Evolutionary conservation across 2,113 vertebrate species (phyloP).

Genomic region (Hiodon tergisus): DNA sequence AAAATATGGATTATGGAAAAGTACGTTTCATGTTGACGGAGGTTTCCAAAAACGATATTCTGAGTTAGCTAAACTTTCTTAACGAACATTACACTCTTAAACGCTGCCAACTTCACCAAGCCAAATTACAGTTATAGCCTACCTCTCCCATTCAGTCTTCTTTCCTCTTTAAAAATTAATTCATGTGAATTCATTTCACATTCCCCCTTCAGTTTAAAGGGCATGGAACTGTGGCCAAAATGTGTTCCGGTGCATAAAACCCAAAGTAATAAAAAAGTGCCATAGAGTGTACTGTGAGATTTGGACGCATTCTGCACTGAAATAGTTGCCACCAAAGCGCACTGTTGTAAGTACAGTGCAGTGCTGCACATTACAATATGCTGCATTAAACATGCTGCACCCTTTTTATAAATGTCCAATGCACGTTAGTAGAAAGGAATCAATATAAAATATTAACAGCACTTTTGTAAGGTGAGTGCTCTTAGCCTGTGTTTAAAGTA

Average conservation of each 20-base stretch:
- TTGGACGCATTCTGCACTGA: not conserved
- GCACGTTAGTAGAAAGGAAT: constrained; percentile 14
- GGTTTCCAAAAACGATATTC: not conserved
- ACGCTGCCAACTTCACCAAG: constrained; percentile 6
- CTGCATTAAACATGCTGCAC: not conserved
- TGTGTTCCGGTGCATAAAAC: not conserved
- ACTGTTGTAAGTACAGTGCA: not conserved
- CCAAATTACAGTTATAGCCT: constrained; percentile 14
- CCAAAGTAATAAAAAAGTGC: too few species aligned
- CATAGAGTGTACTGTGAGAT: too few species aligned
- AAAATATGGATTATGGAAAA: too few species aligned
- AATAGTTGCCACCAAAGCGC: not conserved
- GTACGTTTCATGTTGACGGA: not conserved
- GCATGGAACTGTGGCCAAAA: not conserved
- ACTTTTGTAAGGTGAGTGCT: not conserved
- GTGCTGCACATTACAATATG: not conserved
- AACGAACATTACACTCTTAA: not conserved
- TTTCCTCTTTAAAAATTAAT: constrained; percentile 3
- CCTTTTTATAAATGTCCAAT: not conserved
- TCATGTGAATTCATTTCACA: not conserved
- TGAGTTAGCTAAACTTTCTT: not conserved
- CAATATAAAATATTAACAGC: constrained; percentile 10
- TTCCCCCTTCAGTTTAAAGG: not conserved
- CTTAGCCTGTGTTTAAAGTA: constrained; percentile 2
- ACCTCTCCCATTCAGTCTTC: not conserved